These are phyloP conservation scores for Conops quadrifasciatus DNA, from an alignment of 2,888 invertebrate genomes.

Conservation along the genomic window DNA sequence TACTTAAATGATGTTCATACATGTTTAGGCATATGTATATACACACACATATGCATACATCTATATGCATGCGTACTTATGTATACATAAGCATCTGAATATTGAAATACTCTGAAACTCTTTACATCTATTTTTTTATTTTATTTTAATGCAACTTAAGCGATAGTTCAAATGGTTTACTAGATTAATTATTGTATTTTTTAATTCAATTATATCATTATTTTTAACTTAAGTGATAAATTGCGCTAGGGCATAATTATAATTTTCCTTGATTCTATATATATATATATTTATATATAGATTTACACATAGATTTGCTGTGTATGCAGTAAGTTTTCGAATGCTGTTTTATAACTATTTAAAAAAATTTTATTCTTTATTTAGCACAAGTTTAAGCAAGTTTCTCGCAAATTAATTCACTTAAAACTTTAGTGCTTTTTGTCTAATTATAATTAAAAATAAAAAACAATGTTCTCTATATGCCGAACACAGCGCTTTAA, in stretches of 20 bases:
- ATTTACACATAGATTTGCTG: no score
- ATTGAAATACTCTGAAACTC: slow-evolving; percentile 41
- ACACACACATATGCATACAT: slow-evolving; percentile 38
- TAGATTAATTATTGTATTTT: slow-evolving; percentile 42
- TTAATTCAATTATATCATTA: slow-evolving; percentile 43
- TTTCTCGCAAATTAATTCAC: slow-evolving; percentile 25
- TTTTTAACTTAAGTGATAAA: slow-evolving; percentile 35
- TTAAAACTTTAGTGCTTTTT: slow-evolving; percentile 28
- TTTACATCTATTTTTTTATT: slow-evolving; percentile 54
- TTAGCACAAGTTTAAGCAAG: slow-evolving; percentile 5
- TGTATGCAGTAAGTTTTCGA: no score
- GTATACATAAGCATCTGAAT: slow-evolving; percentile 37
- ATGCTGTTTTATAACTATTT: slow-evolving; percentile 41
- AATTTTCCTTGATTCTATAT: no score
- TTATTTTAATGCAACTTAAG: slow-evolving; percentile 52
- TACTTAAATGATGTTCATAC: slow-evolving; percentile 39
- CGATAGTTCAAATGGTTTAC: slow-evolving; percentile 37
- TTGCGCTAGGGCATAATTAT: no score
- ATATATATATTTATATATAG: no score
- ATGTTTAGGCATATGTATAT: slow-evolving; percentile 40
- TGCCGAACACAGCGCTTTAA: slow-evolving; percentile 11
- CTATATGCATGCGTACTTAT: slow-evolving; percentile 31
- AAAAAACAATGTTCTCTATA: slow-evolving; percentile 21
- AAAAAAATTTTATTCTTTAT: slow-evolving; percentile 39
- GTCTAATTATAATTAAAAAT: neutral